Percentiles rank a stretch among this genome's conserved stretches.
phyloP scores from a whole-genome alignment of 2,113 vertebrate genomes.

The Pavo muticus region DNA sequence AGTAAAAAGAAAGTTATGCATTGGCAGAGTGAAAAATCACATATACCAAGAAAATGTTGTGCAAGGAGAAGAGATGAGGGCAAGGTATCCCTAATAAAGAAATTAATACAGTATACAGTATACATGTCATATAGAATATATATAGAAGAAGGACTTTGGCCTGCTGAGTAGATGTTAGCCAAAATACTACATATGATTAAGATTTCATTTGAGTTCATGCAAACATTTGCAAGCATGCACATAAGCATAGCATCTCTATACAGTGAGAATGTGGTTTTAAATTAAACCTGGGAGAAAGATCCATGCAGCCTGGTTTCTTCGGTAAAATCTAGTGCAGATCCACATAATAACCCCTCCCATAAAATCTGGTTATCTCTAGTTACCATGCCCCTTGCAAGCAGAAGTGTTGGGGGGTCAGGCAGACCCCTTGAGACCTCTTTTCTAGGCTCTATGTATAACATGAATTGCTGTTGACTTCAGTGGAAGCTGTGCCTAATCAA shows the following conservation, averaged over 20 bases:
- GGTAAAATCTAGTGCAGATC: not conserved
- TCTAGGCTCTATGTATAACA: not conserved
- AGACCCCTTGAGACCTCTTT: not conserved
- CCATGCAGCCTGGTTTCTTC: not conserved
- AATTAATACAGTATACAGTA: not conserved
- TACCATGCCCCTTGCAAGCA: not conserved
- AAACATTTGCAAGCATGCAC: not conserved
- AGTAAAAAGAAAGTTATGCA: constrained; percentile 9
- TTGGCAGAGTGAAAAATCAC: constrained; percentile 2
- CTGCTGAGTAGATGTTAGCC: not conserved
- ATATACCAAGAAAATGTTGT: not conserved
- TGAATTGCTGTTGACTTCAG: not conserved
- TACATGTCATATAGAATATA: not conserved
- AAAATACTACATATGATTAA: not conserved
- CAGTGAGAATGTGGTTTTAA: not conserved
- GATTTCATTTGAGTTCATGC: not conserved
- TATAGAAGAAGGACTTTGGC: not conserved
- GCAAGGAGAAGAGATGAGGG: not conserved
- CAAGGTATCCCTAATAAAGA: not conserved
- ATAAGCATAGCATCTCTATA: not conserved
- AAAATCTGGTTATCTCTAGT: not conserved
- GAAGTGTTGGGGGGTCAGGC: not conserved
- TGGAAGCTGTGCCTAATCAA: not conserved
- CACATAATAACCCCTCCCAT: not conserved
- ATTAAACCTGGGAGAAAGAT: not conserved